These are phyloP conservation scores for Chymomyza procnemis DNA, from an alignment of 2,888 invertebrate genomes.

Conservation along the genomic window DNA sequence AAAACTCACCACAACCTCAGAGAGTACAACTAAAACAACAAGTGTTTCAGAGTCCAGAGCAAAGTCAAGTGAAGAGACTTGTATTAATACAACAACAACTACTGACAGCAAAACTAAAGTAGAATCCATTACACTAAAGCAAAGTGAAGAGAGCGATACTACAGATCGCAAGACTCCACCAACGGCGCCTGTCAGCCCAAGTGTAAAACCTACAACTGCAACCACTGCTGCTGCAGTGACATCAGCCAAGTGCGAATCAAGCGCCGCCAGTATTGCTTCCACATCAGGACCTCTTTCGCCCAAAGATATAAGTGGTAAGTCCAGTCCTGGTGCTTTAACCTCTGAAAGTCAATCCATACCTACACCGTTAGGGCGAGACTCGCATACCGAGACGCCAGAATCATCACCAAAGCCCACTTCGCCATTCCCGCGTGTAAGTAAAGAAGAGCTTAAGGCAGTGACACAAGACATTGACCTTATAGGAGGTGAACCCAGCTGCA, in stretches of 20 bases:
- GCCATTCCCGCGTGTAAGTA: constrained; percentile 76
- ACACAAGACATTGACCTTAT: constrained; percentile 45
- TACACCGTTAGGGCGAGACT: constrained; percentile 81
- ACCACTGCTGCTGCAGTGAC: constrained; percentile 70
- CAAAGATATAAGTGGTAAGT: constrained; percentile 78
- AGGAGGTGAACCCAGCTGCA: constrained; percentile 57
- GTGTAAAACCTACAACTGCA: constrained; percentile 79
- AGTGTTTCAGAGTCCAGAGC: constrained; percentile 42
- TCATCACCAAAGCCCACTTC: constrained; percentile 78
- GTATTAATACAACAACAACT: constrained; percentile 32
- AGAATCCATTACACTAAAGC: constrained; percentile 46
- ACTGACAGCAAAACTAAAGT: constrained; percentile 36
- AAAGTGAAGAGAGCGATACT: constrained; percentile 54
- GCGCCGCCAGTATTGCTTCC: constrained; percentile 56
- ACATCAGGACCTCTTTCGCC: constrained; percentile 78
- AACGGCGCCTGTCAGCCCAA: constrained; percentile 85
- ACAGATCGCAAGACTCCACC: constrained; percentile 82
- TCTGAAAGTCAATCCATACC: constrained; percentile 81
- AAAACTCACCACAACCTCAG: constrained; percentile 17
- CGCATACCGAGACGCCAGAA: constrained; percentile 79
- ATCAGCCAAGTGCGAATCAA: constrained; percentile 52
- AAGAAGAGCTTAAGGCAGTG: constrained; percentile 74
- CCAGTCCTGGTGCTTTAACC: constrained; percentile 79
- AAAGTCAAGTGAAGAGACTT: constrained; percentile 34
- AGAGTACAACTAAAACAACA: constrained; percentile 28